Conservation (phyloP, 2,797 vertebrate genomes). For the Argyrosomus regius region DNA sequence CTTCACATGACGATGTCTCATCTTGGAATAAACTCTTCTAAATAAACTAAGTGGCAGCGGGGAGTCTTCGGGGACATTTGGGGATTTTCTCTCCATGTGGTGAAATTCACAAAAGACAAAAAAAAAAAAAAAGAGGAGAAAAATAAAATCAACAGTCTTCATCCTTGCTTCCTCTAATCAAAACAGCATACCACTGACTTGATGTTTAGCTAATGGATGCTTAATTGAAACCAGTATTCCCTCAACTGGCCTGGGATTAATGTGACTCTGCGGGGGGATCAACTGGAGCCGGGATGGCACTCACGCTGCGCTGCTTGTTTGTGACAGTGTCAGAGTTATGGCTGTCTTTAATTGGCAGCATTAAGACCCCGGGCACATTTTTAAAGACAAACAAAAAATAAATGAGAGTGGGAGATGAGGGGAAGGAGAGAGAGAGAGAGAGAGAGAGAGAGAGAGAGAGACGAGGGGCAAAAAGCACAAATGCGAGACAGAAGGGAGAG, state of each 20-base stretch:
- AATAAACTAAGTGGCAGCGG: constrained; percentile 1
- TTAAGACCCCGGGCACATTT: constrained; percentile 42
- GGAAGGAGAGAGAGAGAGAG: constrained; percentile 1
- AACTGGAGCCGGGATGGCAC: constrained; percentile 53
- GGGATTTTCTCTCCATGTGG: constrained; percentile 34
- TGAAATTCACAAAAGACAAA: constrained; percentile 19
- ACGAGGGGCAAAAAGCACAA: neutral
- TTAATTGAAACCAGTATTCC: constrained; percentile 73
- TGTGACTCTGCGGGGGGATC: constrained; percentile 44
- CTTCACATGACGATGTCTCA: neutral
- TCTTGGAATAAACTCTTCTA: constrained; percentile 18
- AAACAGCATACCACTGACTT: constrained; percentile 60
- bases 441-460: neutral
- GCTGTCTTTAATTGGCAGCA: constrained; percentile 55
- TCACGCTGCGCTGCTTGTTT: constrained; percentile 63
- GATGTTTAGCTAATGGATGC: constrained; percentile 60
- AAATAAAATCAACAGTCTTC: constrained; percentile 39
- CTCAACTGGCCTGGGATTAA: constrained; percentile 48
- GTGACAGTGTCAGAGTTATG: constrained; percentile 67
- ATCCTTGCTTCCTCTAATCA: constrained; percentile 53
- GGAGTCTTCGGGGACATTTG: constrained; percentile 12
- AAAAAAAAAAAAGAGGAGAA: constrained; percentile 7
- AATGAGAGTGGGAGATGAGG: constrained; percentile 6
- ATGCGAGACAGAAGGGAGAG: constrained; percentile 17
- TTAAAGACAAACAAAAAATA: constrained; percentile 37